These are phyloP conservation scores for Leptinotarsa juncta DNA, from an alignment of 2,888 invertebrate species.

Conservation along the genomic window DNA sequence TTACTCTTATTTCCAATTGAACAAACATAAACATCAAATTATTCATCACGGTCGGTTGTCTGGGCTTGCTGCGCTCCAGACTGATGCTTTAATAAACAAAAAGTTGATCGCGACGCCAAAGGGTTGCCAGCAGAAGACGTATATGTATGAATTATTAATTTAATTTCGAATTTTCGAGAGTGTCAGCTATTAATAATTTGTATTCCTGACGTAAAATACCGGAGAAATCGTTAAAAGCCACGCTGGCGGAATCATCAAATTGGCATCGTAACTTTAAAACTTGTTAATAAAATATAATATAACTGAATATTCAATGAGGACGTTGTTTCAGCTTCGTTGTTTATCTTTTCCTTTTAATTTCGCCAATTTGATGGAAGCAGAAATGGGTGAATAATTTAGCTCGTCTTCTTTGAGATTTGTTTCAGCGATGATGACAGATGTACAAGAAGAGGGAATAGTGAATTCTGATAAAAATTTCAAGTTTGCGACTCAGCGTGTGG, in stretches of 20 bases:
- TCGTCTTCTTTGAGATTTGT: not conserved
- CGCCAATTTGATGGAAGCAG: not conserved
- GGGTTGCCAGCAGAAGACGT: slow-evolving; percentile 31
- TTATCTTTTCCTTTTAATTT: slow-evolving; percentile 28
- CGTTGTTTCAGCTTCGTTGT: slow-evolving; percentile 24
- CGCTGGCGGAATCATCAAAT: slow-evolving; percentile 32
- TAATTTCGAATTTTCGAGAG: slow-evolving; percentile 34
- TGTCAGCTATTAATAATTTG: slow-evolving; percentile 37
- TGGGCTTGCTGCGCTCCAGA: slow-evolving; percentile 13
- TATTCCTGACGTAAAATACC: slow-evolving; percentile 34
- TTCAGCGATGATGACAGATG: not conserved
- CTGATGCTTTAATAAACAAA: slow-evolving; percentile 36
- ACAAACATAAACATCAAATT: not conserved
- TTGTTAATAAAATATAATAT: slow-evolving; percentile 36
- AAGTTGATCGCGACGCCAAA: slow-evolving; percentile 33
- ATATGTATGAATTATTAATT: slow-evolving; percentile 42
- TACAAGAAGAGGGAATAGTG: not conserved
- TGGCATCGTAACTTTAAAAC: slow-evolving; percentile 35
- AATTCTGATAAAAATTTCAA: too few species aligned
- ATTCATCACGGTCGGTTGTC: slow-evolving; percentile 4
- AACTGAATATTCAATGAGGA: slow-evolving; percentile 35
- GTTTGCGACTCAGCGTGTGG: too few species aligned
- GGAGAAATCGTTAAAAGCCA: slow-evolving; percentile 24
- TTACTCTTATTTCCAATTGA: too few species aligned
- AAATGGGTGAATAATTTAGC: slow-evolving; percentile 3